Evolutionary conservation across 2,113 vertebrate genomes (phyloP).

Genomic region (Natator depressus): DNA sequence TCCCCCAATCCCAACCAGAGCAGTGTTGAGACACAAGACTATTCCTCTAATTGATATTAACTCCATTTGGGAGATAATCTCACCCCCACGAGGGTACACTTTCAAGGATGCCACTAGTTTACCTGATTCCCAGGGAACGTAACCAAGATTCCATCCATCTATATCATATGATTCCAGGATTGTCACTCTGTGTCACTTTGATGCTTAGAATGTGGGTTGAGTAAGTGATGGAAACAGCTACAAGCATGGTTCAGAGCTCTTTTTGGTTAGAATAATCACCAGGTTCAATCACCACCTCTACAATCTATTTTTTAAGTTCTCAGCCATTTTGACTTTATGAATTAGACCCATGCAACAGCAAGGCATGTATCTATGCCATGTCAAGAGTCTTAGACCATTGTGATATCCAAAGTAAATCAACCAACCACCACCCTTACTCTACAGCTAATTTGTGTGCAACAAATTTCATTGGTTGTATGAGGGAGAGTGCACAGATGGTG

Average conservation of each 20-base stretch:
- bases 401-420: background rate
- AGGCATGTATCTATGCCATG: background rate
- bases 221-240: background rate
- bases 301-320: background rate
- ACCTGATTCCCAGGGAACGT: background rate
- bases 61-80: background rate
- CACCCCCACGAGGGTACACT: background rate
- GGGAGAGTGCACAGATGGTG: background rate
- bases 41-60: background rate
- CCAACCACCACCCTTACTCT: background rate
- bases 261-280: background rate
- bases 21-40: background rate
- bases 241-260: background rate
- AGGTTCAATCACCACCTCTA: background rate
- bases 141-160: background rate
- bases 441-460: background rate
- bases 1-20: background rate
- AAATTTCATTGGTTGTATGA: background rate
- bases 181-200: background rate
- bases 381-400: background rate
- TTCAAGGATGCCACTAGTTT: background rate
- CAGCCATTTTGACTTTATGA: background rate
- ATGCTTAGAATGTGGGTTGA: background rate
- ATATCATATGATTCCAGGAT: background rate
- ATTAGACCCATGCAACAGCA: background rate